Evolutionary conservation across 2,888 invertebrate species (phyloP).

Genomic region (Hypolimnas misippus): DNA sequence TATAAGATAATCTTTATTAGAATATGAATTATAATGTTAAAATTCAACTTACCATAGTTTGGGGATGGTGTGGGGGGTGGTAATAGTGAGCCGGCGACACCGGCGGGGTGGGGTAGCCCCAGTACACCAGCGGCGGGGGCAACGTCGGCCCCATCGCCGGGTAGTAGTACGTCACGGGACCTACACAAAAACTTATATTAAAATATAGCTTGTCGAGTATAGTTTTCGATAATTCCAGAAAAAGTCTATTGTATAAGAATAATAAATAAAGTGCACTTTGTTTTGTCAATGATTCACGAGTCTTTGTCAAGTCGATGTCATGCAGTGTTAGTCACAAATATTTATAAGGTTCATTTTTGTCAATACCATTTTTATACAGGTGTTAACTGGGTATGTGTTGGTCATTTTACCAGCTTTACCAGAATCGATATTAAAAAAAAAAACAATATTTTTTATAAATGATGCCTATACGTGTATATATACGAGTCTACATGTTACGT

Average conservation of each 20-base stretch:
- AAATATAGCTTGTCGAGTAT: not conserved
- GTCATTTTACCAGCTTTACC: too few relatives aligned
- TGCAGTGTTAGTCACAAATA: conserved; percentile 45
- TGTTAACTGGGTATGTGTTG: too few relatives aligned
- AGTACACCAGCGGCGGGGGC: conserved; percentile 91
- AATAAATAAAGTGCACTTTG: not conserved
- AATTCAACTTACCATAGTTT: conserved; percentile 71
- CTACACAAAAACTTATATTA: conserved; percentile 48
- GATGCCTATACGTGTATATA: too few relatives aligned
- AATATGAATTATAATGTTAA: too few relatives aligned
- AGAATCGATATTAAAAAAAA: too few relatives aligned
- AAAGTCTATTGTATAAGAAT: not conserved
- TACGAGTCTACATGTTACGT: too few relatives aligned
- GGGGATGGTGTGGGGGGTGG: conserved; percentile 85
- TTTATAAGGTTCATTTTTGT: conserved; percentile 7
- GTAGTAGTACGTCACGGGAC: conserved; percentile 83
- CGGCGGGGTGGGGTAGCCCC: conserved; percentile 97
- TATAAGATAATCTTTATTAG: too few relatives aligned
- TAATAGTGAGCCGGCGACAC: conserved; percentile 96
- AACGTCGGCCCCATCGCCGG: conserved; percentile 83
- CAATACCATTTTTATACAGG: too few relatives aligned
- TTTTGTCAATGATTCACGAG: not conserved
- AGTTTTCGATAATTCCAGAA: not conserved
- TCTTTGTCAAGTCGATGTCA: conserved; percentile 20
- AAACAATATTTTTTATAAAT: too few relatives aligned